Percentiles rank a stretch among this genome's conserved stretches.
Conservation (phyloP, 2,113 vertebrate species). For the Muscicapa adusta region DNA sequence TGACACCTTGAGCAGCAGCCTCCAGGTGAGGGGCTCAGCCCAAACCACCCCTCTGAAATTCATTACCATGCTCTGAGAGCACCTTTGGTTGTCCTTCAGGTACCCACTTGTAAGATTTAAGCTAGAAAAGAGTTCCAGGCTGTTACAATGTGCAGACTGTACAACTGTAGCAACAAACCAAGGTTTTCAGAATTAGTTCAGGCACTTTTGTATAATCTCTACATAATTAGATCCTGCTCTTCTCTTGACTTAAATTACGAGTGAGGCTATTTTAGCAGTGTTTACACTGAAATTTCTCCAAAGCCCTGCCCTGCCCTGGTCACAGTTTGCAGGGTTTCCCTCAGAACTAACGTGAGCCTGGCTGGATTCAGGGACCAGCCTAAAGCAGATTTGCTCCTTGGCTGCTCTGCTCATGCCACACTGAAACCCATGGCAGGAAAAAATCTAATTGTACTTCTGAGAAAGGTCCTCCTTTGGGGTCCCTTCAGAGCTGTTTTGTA, state of each 20-base stretch:
- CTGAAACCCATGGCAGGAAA: background rate
- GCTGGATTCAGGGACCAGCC: background rate
- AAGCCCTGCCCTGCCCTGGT: background rate
- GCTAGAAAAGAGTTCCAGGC: background rate
- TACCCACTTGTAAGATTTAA: background rate
- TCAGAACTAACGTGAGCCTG: fast-evolving
- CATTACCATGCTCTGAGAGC: background rate
- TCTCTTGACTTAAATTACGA: background rate
- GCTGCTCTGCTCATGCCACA: background rate
- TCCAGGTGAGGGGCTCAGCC: background rate
- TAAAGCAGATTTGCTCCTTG: background rate
- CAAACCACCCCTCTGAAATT: background rate
- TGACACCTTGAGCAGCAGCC: background rate
- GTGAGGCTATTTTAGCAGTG: background rate
- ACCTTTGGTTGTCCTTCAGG: background rate
- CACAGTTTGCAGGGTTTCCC: background rate
- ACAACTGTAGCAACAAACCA: background rate
- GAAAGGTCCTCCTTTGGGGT: background rate
- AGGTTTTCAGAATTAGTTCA: background rate
- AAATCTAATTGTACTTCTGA: background rate
- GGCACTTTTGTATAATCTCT: background rate
- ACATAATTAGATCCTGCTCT: background rate
- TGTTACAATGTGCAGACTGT: background rate
- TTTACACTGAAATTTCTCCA: background rate
- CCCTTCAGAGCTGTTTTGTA: background rate